Base-by-base conservation (phyloP, 2,113 vertebrate species). In the Eupsittula cactorum region DNA sequence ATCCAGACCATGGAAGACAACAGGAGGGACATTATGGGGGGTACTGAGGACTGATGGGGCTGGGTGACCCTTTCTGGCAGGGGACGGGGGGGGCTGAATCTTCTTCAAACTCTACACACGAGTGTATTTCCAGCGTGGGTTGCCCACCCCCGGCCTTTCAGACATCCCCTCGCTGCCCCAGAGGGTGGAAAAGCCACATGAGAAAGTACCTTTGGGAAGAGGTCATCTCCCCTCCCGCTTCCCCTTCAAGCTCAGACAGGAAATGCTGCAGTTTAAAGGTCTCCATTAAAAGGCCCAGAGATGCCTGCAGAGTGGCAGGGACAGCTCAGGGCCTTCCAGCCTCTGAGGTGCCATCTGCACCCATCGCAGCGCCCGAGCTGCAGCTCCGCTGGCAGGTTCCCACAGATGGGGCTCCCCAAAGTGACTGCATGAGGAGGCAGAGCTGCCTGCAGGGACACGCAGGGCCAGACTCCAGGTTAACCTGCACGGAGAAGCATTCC, bases 21-120 rank as follows among this genome's bases (percentile, higher is more conserved):
- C 13, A 8, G 27, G 24, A 70, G 24, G 55, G 64, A 70, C 0
- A 0, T 42, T 7, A 20, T 0, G 1, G 1, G 1, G 8, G 82
- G 11, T 6, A 4, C 44, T 20, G 39, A 21, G 23, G 0, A 5
- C 7, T 1, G 4, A 10, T 0, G 10, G 57, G 44, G 71, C 73
- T 62, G 64, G 67, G 50, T 6, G 31, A 52, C 15, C 57, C 73
- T 11, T 35, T 17, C 46, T 49, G 62, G 37, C 37, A 41, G 31
- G 13, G 23, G 19, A 59, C 19, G 17, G 14, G 33, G 33, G 42
- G 63, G n/a, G 57, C 19, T 4, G 25, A n/a, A 55, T 15, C 2
- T 1, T 29, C 39, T 39, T 4, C 25, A 6, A 7, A 29, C n/a
- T 29, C 7, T 21, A 14, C 46, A 9, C 37, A 39, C 8, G 1